These are phyloP conservation scores for Montipora cactus DNA, from an alignment of 64 coral and sea anemone species.

Conservation along the genomic window DNA sequence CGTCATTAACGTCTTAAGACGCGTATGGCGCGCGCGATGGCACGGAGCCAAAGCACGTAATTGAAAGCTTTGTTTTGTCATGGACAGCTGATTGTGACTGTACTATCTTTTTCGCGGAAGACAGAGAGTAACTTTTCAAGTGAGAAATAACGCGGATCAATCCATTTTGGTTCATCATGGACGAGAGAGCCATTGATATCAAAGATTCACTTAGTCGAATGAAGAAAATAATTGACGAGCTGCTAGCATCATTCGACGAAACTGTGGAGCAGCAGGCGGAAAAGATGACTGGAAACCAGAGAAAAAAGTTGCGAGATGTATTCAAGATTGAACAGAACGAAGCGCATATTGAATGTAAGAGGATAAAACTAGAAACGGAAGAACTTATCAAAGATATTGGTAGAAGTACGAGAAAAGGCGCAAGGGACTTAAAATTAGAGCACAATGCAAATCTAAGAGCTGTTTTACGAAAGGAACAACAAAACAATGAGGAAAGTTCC, in stretches of 20 bases:
- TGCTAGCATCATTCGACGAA: conserved; percentile 18
- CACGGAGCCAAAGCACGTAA: neutral
- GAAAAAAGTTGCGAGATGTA: neutral
- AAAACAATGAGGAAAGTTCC: neutral
- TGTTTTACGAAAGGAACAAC: neutral
- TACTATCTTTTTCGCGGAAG: neutral
- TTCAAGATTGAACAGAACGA: conserved; percentile 11
- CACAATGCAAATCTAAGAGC: neutral
- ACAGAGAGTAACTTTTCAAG: neutral
- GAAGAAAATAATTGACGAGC: conserved; percentile 1
- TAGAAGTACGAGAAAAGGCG: neutral
- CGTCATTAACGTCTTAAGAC: neutral
- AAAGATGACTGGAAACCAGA: neutral
- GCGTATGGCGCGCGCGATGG: neutral
- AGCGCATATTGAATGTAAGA: neutral
- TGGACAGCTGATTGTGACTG: neutral
- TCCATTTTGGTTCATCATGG: neutral
- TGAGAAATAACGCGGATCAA: neutral
- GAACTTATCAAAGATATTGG: conserved; percentile 8
- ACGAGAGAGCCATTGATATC: neutral
- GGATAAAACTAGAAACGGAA: neutral
- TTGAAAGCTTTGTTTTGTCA: neutral
- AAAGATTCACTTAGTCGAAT: neutral
- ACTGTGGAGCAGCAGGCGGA: conserved; percentile 4
- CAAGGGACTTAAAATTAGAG: neutral